Evolutionary conservation across 2,797 vertebrate genomes (phyloP).

Genomic region (Ibycter americanus): DNA sequence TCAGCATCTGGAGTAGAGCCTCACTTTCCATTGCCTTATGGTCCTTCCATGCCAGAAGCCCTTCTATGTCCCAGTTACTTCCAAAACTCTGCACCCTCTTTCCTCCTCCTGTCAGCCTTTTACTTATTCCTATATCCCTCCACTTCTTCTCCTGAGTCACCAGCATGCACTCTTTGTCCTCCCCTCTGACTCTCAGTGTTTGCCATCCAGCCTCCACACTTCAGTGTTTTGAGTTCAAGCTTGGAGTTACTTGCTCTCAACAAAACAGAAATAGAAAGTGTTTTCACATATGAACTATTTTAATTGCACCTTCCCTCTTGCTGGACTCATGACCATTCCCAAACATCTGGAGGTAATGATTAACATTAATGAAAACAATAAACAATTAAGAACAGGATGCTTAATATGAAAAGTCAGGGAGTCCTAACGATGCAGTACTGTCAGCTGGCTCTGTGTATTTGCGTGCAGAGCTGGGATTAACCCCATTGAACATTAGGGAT

Average conservation of each 20-base stretch:
- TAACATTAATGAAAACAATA: not conserved
- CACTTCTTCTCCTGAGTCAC: not conserved
- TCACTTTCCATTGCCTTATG: not conserved
- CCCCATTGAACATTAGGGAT: not conserved
- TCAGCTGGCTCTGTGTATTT: not conserved
- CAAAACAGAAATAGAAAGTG: not conserved
- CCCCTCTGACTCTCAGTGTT: not conserved
- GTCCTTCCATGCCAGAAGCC: not conserved
- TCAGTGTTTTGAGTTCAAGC: not conserved
- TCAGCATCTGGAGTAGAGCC: not conserved
- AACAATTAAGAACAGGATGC: not conserved
- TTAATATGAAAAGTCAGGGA: not conserved
- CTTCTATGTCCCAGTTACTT: not conserved
- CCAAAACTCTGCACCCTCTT: not conserved
- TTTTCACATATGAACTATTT: not conserved
- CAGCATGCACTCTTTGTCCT: not conserved
- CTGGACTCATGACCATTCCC: not conserved
- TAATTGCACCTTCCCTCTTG: not conserved
- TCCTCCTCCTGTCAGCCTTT: not conserved
- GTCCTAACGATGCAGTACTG: not conserved
- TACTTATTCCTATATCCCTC: not conserved
- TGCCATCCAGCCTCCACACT: not conserved
- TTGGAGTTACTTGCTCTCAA: not conserved
- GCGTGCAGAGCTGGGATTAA: not conserved
- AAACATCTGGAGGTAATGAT: not conserved